Evolutionary conservation across 1,140 invertebrate genomes (phyloP), one percentile per base, ranked within the genome.

Genomic region (Leptoteleia sp.): DNA sequence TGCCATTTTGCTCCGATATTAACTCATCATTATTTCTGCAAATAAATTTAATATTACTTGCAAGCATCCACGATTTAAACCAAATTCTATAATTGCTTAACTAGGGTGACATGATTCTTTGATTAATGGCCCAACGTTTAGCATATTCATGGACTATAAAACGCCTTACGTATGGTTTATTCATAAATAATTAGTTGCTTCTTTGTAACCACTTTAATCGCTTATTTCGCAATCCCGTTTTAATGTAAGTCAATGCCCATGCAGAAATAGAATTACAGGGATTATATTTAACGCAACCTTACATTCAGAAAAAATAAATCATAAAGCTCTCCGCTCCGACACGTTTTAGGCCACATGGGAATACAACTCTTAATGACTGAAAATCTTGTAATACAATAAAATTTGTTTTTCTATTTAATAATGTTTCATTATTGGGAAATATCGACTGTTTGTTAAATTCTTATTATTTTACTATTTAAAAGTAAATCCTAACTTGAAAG

Each of bases 1-100:
- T 47, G 64, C 84, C 87, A 89, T 89, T 77, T 57, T 83, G 27
- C 67, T 29, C 48, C 61, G 48, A 72, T n/a, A n/a, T 54, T 81
- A 72, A 80, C 70, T 85, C 82, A 83, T 85, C 81, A 85, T 88
- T 70, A 83, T 81, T 29, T 83, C 85, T 88, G 77, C 42, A 87
- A 86, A 71, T 8, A 65, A 59, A 40, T 43, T 1, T 1, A 31
- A 37, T 27, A 37, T 52, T 15, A 38, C 40, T 38, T 38, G 19
- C 8, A 7, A 33, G 54, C 22, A 47, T 62, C 16, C n/a, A 16
- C n/a, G n/a, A 16, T 29, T 47, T 17, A 12, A 40, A 40, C 15
- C 19, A 22, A 22, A 22, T 22, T 22, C 5, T 5, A 2, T n/a
- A 25, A 25, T 25, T 17, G 19, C 16, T 42, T 19, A 22, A 25